Percentiles rank a stretch among this genome's conserved stretches.
phyloP scores from a whole-genome alignment of 2,888 invertebrate genomes.

The Drosophila testacea region DNA sequence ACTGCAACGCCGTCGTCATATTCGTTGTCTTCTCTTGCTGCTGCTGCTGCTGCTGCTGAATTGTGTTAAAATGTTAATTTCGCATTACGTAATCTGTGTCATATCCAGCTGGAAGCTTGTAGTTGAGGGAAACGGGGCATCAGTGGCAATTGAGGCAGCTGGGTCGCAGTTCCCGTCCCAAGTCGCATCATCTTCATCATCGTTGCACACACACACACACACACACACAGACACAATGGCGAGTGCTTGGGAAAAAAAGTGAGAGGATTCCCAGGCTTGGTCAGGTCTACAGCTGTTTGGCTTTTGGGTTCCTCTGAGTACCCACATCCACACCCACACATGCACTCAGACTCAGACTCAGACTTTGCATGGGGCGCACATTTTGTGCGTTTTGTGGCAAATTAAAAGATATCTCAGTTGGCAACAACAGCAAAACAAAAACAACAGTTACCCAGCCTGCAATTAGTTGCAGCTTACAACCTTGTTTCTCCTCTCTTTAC shows the following conservation, averaged over 20 bases:
- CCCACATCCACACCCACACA: slow-evolving; percentile 54
- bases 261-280: slow-evolving; percentile 83
- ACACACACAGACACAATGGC: slow-evolving; percentile 49
- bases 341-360: slow-evolving; percentile 12
- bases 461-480: slow-evolving; percentile 57
- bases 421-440: slow-evolving; percentile 15
- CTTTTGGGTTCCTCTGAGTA: slow-evolving; percentile 29
- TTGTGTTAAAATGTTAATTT: slow-evolving; percentile 82
- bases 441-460: slow-evolving; percentile 53
- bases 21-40: slow-evolving; percentile 29
- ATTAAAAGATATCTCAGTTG: slow-evolving; percentile 72
- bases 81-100: slow-evolving; percentile 80
- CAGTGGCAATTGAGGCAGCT: slow-evolving; percentile 7
- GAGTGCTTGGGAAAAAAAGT: slow-evolving; percentile 77
- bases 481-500: not conserved
- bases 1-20: slow-evolving; percentile 15
- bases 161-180: slow-evolving; percentile 34
- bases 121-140: slow-evolving; percentile 1
- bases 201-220: slow-evolving; percentile 38
- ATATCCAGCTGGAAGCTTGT: slow-evolving; percentile 66
- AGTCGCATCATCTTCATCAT: slow-evolving; percentile 73
- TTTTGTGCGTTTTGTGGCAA: slow-evolving; percentile 76
- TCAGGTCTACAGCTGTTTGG: slow-evolving; percentile 29
- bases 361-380: slow-evolving; percentile 42
- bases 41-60: slow-evolving; percentile 61